These are phyloP conservation scores for Diogma glabrata DNA, from an alignment of 2,888 invertebrate genomes.

Conservation along the genomic window DNA sequence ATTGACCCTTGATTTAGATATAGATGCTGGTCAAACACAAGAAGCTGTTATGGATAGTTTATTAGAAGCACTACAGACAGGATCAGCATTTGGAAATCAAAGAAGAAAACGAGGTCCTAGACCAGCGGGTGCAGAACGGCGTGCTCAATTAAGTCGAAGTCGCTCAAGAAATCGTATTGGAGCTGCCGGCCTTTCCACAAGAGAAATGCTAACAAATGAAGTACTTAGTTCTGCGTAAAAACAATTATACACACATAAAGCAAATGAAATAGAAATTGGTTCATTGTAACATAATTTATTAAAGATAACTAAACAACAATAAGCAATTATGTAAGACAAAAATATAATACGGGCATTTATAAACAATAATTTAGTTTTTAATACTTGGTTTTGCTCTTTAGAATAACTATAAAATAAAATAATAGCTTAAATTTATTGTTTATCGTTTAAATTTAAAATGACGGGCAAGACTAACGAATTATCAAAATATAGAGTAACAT, in stretches of 20 bases:
- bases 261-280: too few relatives aligned
- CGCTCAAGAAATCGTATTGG: conserved; percentile 67
- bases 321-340: too few relatives aligned
- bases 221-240: conserved; percentile 18
- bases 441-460: too few relatives aligned
- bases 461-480: too few relatives aligned
- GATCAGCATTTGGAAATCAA: conserved; percentile 85
- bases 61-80: conserved; percentile 86
- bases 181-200: conserved; percentile 31
- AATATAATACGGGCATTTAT: too few relatives aligned
- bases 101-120: conserved; percentile 68
- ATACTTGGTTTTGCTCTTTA: too few relatives aligned
- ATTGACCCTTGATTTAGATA: conserved; percentile 72
- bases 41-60: conserved; percentile 98
- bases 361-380: too few relatives aligned
- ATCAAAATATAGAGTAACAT: too few relatives aligned
- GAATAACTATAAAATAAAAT: too few relatives aligned
- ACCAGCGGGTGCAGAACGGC: conserved; percentile 81
- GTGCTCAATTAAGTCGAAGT: conserved; percentile 81
- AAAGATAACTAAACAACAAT: too few relatives aligned
- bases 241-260: background rate
- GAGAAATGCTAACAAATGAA: conserved; percentile 33
- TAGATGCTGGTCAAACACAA: conserved; percentile 78
- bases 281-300: too few relatives aligned
- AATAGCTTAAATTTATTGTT: too few relatives aligned